Evolutionary conservation across 1,140 invertebrate genomes (phyloP).

Genomic region (Scylla paramamosain): DNA sequence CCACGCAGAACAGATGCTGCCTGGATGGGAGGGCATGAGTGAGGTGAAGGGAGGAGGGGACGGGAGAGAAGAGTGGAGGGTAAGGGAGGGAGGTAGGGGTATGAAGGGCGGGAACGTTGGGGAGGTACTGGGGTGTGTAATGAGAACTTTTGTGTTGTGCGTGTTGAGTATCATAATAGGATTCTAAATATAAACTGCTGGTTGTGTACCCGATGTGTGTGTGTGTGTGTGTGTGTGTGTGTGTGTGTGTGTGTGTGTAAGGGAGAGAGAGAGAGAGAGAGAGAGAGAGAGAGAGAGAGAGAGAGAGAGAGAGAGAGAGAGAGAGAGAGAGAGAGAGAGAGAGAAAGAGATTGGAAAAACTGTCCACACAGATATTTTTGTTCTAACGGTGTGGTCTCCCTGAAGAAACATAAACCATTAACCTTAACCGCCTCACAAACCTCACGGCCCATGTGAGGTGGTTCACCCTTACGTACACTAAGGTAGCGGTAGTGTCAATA

Average conservation of each 20-base stretch:
- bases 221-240: neutral
- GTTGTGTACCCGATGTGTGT: neutral
- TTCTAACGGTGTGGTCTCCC: too few relatives aligned
- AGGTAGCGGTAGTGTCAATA: too few relatives aligned
- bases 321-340: neutral
- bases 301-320: slow-evolving; percentile 10
- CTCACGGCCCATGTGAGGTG: too few relatives aligned
- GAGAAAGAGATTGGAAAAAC: neutral
- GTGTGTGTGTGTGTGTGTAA: neutral
- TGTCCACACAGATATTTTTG: too few relatives aligned
- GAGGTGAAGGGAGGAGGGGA: neutral
- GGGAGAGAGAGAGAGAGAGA: slow-evolving; percentile 49
- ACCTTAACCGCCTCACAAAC: too few relatives aligned
- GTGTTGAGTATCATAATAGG: neutral
- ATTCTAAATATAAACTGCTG: neutral
- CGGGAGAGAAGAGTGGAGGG: neutral
- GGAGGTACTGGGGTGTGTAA: neutral
- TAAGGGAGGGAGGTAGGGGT: neutral
- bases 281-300: slow-evolving; percentile 52
- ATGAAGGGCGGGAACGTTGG: neutral
- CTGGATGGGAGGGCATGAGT: neutral
- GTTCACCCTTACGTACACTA: too few relatives aligned
- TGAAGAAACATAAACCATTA: too few relatives aligned
- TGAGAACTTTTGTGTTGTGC: neutral
- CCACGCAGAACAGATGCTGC: too few relatives aligned